Evolutionary conservation across 2,888 invertebrate genomes (phyloP).

Genomic region (Lochmaea crataegi): DNA sequence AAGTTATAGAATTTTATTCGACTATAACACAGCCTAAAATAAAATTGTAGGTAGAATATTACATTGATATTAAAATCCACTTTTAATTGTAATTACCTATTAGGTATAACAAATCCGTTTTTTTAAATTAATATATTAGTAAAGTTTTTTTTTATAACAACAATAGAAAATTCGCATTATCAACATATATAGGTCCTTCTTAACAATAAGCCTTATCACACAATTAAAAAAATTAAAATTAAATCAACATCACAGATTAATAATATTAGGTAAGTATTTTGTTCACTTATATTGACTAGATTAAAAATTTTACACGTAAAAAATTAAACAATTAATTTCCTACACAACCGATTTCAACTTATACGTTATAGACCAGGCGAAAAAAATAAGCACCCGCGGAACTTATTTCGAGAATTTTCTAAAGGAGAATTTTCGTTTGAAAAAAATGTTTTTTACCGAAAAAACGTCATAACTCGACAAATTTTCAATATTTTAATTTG

Average conservation of each 20-base stretch:
- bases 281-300: not conserved
- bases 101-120: not conserved
- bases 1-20: conserved; percentile 9
- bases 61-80: not conserved
- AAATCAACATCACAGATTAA: conserved; percentile 1
- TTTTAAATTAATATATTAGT: conserved; percentile 7
- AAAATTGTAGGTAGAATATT: not conserved
- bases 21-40: conserved; percentile 15
- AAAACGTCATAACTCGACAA: too few species aligned
- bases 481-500: too few species aligned
- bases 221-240: not conserved
- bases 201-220: not conserved
- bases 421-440: too few species aligned
- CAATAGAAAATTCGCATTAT: conserved; percentile 15
- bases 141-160: conserved; percentile 11
- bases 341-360: too few species aligned
- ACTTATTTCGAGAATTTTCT: too few species aligned
- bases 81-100: not conserved
- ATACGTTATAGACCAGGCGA: too few species aligned
- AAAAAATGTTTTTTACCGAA: too few species aligned
- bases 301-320: not conserved
- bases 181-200: conserved; percentile 16
- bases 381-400: too few species aligned
- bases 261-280: not conserved
- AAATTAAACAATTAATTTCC: too few species aligned